phyloP scores from a whole-genome alignment of 2,113 vertebrate genomes.

The Mustela nigripes region DNA sequence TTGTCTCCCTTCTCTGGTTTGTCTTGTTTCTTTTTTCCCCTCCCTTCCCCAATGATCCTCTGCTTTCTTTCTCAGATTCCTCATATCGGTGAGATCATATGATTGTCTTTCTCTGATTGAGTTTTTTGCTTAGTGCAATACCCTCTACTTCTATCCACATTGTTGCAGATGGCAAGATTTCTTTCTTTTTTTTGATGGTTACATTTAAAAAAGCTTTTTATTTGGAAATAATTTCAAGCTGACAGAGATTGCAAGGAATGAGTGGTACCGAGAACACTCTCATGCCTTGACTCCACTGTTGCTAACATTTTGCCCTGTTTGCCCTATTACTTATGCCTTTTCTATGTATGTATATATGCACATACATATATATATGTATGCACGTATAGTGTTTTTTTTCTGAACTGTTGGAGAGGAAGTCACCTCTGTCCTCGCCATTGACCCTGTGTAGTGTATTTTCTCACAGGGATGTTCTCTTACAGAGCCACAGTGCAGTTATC shows the following conservation, averaged over 20 bases:
- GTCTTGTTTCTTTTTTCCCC: too few relatives aligned
- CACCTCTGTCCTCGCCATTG: background rate
- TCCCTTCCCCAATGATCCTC: too few relatives aligned
- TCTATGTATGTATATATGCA: background rate
- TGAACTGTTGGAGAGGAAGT: background rate
- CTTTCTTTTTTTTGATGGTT: too few relatives aligned
- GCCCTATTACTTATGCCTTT: background rate
- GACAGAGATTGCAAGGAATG: background rate
- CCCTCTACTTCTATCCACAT: too few relatives aligned
- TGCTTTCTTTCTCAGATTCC: too few relatives aligned
- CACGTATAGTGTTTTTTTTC: background rate
- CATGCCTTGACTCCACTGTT: background rate
- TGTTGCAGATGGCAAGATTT: too few relatives aligned
- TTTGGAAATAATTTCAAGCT: slow-evolving; percentile 53
- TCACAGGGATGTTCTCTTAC: background rate
- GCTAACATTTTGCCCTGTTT: slow-evolving; percentile 9
- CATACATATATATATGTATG: too few relatives aligned
- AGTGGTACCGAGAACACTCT: background rate
- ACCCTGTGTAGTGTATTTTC: background rate
- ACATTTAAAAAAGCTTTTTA: background rate
- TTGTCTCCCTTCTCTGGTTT: too few relatives aligned
- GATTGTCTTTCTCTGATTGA: too few relatives aligned
- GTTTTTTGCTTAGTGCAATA: too few relatives aligned
- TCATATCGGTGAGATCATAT: too few relatives aligned
- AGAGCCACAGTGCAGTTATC: background rate